Conservation (phyloP, 2,888 invertebrate species). For the Ametastegia equiseti region DNA sequence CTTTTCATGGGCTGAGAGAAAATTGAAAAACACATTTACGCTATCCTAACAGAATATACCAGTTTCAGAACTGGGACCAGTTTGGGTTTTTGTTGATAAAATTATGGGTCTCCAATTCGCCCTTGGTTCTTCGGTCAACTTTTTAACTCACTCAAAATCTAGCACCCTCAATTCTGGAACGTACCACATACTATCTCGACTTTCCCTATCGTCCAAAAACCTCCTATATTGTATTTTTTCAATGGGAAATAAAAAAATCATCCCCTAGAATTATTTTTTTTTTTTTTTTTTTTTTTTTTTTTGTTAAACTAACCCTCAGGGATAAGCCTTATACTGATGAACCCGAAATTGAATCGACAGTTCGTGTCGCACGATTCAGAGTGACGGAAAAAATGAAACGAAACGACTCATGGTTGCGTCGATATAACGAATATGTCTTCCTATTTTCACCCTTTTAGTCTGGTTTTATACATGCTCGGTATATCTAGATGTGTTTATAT, state of each 20-base stretch:
- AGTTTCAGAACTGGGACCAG: slow-evolving; percentile 18
- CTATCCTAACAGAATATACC: slow-evolving; percentile 36
- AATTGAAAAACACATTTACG: slow-evolving; percentile 42
- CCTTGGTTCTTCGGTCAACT: neutral
- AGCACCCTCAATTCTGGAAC: neutral
- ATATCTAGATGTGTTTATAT: too few species aligned
- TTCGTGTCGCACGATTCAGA: neutral
- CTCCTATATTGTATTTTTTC: neutral
- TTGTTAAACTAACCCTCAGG: too few species aligned
- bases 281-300: too few species aligned
- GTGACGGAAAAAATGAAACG: neutral
- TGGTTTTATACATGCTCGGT: too few species aligned
- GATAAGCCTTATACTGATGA: neutral
- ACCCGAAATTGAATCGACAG: neutral
- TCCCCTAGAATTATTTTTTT: neutral
- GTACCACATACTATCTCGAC: neutral
- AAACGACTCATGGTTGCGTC: too few species aligned
- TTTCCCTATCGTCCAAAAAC: neutral
- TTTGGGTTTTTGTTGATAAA: slow-evolving; percentile 4
- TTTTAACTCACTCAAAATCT: neutral
- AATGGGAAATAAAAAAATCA: neutral
- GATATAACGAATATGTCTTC: too few species aligned
- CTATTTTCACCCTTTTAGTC: too few species aligned
- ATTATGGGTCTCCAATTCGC: neutral
- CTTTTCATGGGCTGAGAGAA: neutral